Conservation (phyloP, 2,888 invertebrate species). For the Ligdia adustata region DNA sequence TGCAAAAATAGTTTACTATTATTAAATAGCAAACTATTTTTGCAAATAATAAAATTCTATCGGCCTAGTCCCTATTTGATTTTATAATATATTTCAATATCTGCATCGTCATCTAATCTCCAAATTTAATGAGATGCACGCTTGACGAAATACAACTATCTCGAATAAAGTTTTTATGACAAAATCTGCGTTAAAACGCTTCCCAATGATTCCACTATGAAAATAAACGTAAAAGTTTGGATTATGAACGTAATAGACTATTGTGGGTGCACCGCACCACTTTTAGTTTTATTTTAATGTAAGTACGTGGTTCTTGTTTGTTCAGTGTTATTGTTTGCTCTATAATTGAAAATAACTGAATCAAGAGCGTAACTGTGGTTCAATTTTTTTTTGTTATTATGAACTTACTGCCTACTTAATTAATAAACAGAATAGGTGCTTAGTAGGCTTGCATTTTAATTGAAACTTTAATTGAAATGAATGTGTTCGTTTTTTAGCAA, state of each 20-base stretch:
- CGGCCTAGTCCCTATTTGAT: no score
- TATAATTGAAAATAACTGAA: constrained; percentile 15
- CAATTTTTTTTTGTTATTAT: neutral
- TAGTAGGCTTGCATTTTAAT: no score
- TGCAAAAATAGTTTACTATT: no score
- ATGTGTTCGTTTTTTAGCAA: no score
- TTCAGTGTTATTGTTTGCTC: constrained; percentile 11
- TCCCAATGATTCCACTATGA: constrained; percentile 39
- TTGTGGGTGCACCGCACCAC: constrained; percentile 42
- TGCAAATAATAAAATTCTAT: no score
- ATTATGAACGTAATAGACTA: constrained; percentile 54
- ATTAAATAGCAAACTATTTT: no score
- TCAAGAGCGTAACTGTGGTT: neutral
- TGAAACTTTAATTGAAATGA: no score
- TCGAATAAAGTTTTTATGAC: constrained; percentile 45
- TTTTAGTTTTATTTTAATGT: constrained; percentile 35
- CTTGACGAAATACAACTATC: constrained; percentile 64
- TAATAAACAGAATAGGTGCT: neutral
- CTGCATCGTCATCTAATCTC: constrained; percentile 35
- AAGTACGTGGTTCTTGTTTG: constrained; percentile 25
- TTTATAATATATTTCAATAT: constrained; percentile 14
- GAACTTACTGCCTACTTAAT: neutral
- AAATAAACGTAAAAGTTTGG: constrained; percentile 48
- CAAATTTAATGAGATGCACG: constrained; percentile 69
- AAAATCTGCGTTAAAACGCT: constrained; percentile 63